Percentiles rank a stretch among this genome's conserved stretches.
Evolutionary conservation across 2,888 invertebrate genomes (phyloP).

Genomic region (Graphium colonna): DNA sequence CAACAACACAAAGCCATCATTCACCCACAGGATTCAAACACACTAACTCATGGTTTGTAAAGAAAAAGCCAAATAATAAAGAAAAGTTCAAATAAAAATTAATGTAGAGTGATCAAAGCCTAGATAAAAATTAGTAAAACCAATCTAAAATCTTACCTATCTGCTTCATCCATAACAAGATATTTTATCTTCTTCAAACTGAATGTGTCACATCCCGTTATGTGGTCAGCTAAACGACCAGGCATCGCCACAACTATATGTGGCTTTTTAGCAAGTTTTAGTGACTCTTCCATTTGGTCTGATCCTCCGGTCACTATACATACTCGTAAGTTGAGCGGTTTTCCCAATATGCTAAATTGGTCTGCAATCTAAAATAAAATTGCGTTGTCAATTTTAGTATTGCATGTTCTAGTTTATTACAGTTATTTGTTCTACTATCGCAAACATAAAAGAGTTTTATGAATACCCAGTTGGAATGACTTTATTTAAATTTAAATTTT

Average conservation of each 20-base stretch:
- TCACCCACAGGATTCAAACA: too few species aligned
- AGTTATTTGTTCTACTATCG: too few species aligned
- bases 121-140: too few species aligned
- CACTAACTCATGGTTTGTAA: too few species aligned
- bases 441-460: too few species aligned
- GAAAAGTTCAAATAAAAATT: too few species aligned
- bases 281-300: conserved; percentile 93
- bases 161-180: conserved; percentile 98
- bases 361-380: conserved; percentile 94
- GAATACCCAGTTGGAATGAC: too few species aligned
- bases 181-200: conserved; percentile 89
- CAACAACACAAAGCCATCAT: background rate
- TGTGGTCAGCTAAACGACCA: conserved; percentile 95
- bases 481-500: too few species aligned
- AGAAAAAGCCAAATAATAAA: too few species aligned
- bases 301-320: conserved; percentile 97
- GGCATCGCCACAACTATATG: conserved; percentile 98
- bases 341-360: conserved; percentile 95
- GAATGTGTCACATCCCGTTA: conserved; percentile 92
- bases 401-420: too few species aligned
- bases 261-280: conserved; percentile 90
- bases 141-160: conserved; percentile 82
- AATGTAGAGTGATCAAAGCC: too few species aligned
- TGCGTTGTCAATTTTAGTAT: too few species aligned
- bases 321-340: conserved; percentile 90